Evolutionary conservation across 1,140 invertebrate species (phyloP).

Genomic region (Lepidurus apus): DNA sequence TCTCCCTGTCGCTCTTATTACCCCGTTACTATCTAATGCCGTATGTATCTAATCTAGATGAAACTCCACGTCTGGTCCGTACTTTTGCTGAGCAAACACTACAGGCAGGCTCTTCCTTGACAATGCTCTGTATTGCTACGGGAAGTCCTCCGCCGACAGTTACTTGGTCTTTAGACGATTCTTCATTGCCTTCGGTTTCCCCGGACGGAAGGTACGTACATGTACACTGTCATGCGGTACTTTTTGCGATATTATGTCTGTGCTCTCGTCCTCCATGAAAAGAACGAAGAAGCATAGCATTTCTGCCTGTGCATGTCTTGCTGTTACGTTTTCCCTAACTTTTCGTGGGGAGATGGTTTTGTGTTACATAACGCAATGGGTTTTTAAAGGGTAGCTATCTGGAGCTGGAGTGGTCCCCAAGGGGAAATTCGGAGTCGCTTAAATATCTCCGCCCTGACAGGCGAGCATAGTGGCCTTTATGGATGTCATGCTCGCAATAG

Average conservation of each 20-base stretch:
- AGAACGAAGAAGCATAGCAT: background rate
- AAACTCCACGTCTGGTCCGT: slow-evolving; percentile 71
- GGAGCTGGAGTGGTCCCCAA: slow-evolving; percentile 70
- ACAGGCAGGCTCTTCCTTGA: slow-evolving; percentile 74
- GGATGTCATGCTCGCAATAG: slow-evolving; percentile 56
- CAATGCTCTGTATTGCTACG: slow-evolving; percentile 75
- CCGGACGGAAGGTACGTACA: slow-evolving; percentile 21
- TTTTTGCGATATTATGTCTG: slow-evolving; percentile 26
- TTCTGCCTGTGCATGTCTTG: too few species aligned
- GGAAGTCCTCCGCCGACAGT: slow-evolving; percentile 64
- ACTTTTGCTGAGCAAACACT: slow-evolving; percentile 77
- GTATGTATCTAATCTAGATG: slow-evolving; percentile 54
- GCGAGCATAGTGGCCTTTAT: slow-evolving; percentile 88
- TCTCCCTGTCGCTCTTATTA: background rate
- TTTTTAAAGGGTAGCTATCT: slow-evolving; percentile 64
- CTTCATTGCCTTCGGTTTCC: slow-evolving; percentile 57
- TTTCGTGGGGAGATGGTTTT: background rate
- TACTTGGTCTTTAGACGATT: slow-evolving; percentile 74
- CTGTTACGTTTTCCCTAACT: background rate
- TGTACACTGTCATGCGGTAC: background rate
- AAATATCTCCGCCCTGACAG: slow-evolving; percentile 79
- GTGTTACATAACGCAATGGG: background rate
- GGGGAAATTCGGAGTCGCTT: slow-evolving; percentile 81
- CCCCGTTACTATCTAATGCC: background rate
- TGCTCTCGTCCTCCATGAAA: background rate